Conservation (phyloP, 2,888 invertebrate genomes). For the Apantesis nais region DNA sequence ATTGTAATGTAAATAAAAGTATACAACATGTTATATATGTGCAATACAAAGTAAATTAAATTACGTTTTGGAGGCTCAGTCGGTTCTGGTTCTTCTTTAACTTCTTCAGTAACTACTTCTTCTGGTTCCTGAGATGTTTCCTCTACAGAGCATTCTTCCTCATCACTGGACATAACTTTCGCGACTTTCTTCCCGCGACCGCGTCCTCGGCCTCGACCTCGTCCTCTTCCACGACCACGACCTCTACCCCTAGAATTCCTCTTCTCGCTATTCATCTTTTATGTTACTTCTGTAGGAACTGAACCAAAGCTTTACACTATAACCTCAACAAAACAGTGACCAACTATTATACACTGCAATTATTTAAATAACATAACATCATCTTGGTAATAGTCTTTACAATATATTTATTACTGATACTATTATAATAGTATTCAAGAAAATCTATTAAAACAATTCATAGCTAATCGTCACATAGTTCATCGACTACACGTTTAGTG, state of each 20-base stretch:
- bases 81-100: constrained; percentile 78
- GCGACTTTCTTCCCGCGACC: constrained; percentile 91
- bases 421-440: constrained; percentile 5
- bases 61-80: constrained; percentile 84
- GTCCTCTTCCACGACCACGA: constrained; percentile 91
- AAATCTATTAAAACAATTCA: constrained; percentile 18
- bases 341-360: constrained; percentile 3
- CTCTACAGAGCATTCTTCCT: constrained; percentile 82
- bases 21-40: background rate
- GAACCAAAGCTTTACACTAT: constrained; percentile 29
- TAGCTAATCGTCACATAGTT: constrained; percentile 36
- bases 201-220: constrained; percentile 89
- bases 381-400: background rate
- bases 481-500: constrained; percentile 39
- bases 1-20: background rate
- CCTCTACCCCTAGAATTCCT: constrained; percentile 90
- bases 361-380: background rate
- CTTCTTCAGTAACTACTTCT: constrained; percentile 73
- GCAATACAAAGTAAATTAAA: background rate
- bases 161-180: constrained; percentile 88
- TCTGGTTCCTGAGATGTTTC: constrained; percentile 83
- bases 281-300: constrained; percentile 13
- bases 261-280: constrained; percentile 81
- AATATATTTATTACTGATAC: constrained; percentile 29
- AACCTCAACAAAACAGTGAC: constrained; percentile 32